These are phyloP conservation scores for Leucopsar rothschildi DNA, from an alignment of 2,113 vertebrate genomes.

Conservation along the genomic window DNA sequence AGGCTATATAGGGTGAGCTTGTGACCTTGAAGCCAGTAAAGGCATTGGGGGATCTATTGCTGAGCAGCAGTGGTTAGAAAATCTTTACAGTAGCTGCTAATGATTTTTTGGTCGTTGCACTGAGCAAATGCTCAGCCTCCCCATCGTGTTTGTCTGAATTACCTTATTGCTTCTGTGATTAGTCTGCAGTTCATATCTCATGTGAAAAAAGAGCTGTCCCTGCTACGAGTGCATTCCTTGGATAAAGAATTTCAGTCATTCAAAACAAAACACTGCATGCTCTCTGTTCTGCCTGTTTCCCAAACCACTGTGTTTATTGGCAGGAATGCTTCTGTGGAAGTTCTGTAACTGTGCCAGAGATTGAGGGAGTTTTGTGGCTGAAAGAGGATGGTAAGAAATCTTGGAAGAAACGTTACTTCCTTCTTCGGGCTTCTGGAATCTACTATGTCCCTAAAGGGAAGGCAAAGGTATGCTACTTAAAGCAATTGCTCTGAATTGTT, in stretches of 20 bases:
- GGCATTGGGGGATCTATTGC: background rate
- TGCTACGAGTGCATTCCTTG: background rate
- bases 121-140: background rate
- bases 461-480: conserved; percentile 81
- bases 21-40: background rate
- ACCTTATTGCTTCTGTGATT: background rate
- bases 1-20: background rate
- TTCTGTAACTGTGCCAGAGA: conserved; percentile 95
- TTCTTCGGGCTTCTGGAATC: conserved; percentile 93
- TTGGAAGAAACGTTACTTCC: conserved; percentile 98
- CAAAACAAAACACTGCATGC: background rate
- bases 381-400: conserved; percentile 98
- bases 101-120: background rate
- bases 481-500: background rate
- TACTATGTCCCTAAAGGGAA: conserved; percentile 99
- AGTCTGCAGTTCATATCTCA: background rate
- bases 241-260: background rate
- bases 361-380: conserved; percentile 95
- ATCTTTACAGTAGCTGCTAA: background rate
- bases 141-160: background rate
- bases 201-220: background rate
- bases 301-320: background rate
- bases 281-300: background rate
- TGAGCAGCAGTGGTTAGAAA: background rate
- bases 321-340: conserved; percentile 97